Evolutionary conservation across 2,888 invertebrate genomes (phyloP).

Genomic region (Epiblema foenella): DNA sequence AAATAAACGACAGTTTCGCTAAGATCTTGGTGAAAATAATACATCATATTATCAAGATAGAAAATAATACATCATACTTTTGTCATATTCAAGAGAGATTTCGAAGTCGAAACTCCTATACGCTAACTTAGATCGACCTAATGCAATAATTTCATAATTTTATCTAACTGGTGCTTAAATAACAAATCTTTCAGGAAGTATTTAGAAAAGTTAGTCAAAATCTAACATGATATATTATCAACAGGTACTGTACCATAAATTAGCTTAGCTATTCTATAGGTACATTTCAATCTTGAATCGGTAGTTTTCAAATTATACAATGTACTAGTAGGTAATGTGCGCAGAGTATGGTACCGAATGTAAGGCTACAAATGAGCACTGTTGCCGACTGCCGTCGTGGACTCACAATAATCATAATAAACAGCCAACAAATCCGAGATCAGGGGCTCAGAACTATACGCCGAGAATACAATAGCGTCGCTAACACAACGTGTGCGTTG

Average conservation of each 20-base stretch:
- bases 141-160: no score
- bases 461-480: constrained; percentile 30
- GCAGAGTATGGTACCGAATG: constrained; percentile 13
- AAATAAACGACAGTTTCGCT: background rate
- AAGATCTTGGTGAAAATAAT: background rate
- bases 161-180: no score
- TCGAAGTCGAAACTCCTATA: background rate
- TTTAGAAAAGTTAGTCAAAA: no score
- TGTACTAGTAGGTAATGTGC: constrained; percentile 18
- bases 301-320: constrained; percentile 14
- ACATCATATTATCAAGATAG: background rate
- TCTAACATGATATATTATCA: no score
- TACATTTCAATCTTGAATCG: background rate
- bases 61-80: no score
- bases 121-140: no score
- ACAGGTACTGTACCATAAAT: no score
- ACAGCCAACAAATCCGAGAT: constrained; percentile 45
- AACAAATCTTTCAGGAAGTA: no score
- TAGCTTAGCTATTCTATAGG: no score
- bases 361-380: constrained; percentile 32
- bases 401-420: constrained; percentile 47
- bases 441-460: constrained; percentile 42
- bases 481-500: constrained; percentile 29
- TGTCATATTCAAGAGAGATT: background rate
- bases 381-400: constrained; percentile 37